Percentiles rank a stretch among this genome's conserved stretches.
Conservation (phyloP, 2,888 invertebrate genomes). For the Latrodectus hesperus region DNA sequence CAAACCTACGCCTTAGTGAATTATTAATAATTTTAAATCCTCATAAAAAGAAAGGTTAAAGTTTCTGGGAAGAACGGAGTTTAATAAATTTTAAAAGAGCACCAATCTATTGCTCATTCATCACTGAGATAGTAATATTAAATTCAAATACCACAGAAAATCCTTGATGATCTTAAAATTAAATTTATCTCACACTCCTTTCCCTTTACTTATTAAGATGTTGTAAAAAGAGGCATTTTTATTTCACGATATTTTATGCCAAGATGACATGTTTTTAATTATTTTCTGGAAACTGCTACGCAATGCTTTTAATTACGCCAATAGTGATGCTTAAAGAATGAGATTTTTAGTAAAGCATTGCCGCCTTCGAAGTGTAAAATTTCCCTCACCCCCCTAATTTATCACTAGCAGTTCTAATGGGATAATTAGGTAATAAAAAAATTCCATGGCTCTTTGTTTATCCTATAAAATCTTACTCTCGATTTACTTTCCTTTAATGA, state of each 20-base stretch:
- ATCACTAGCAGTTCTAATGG: conserved; percentile 46
- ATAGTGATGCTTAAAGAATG: conserved; percentile 18
- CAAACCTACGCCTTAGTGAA: too few relatives aligned
- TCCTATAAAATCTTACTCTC: conserved; percentile 49
- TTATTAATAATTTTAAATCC: too few relatives aligned
- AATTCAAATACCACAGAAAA: too few relatives aligned
- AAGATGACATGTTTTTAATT: conserved; percentile 32
- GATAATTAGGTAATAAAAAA: conserved; percentile 50
- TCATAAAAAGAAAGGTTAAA: too few relatives aligned
- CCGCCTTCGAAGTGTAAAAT: conserved; percentile 11
- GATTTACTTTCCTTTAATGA: conserved; percentile 53
- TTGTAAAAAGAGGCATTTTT: background rate
- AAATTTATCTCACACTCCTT: background rate
- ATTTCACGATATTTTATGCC: conserved; percentile 10
- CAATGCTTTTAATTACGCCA: conserved; percentile 29
- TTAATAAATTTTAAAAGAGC: too few relatives aligned
- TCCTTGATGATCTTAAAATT: background rate
- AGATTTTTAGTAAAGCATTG: conserved; percentile 19
- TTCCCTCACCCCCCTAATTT: conserved; percentile 30
- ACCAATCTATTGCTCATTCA: too few relatives aligned
- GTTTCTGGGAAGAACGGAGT: too few relatives aligned
- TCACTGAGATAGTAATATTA: too few relatives aligned
- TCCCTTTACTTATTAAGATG: background rate
- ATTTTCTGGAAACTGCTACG: conserved; percentile 17
- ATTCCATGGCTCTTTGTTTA: conserved; percentile 25